phyloP scores from a whole-genome alignment of 2,888 invertebrate species.

The Hofmannophila pseudospretella region DNA sequence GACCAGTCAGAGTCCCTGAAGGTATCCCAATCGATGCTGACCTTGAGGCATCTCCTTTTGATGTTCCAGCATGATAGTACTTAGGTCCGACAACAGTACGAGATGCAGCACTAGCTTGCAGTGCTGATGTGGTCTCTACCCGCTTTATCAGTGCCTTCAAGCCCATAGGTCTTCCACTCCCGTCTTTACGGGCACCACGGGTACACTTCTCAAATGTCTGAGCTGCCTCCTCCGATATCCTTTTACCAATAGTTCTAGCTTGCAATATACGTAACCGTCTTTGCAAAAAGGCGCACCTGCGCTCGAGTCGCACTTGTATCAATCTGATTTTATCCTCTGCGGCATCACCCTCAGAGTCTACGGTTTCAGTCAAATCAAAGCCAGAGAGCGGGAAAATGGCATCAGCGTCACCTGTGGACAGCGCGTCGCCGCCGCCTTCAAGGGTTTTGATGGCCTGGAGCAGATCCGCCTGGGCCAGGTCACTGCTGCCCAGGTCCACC shows the following conservation, averaged over 20 bases:
- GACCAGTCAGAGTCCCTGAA: constrained; percentile 83
- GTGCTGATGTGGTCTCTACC: constrained; percentile 59
- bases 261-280: constrained; percentile 87
- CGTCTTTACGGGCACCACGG: constrained; percentile 81
- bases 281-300: constrained; percentile 84
- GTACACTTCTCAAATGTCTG: constrained; percentile 82
- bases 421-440: constrained; percentile 70
- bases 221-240: constrained; percentile 86
- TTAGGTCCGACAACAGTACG: constrained; percentile 53
- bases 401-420: constrained; percentile 68
- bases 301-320: constrained; percentile 80
- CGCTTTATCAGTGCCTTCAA: constrained; percentile 64
- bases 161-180: constrained; percentile 60
- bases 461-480: constrained; percentile 81
- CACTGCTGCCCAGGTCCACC: constrained; percentile 77
- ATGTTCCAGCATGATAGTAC: constrained; percentile 75
- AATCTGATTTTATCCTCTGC: constrained; percentile 73
- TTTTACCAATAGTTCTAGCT: constrained; percentile 84
- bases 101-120: constrained; percentile 64
- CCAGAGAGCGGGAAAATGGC: constrained; percentile 64
- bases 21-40: constrained; percentile 75
- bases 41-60: constrained; percentile 87
- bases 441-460: constrained; percentile 87
- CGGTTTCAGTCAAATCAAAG: constrained; percentile 69
- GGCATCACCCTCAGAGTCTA: constrained; percentile 69